Conservation (phyloP, 2,113 vertebrate genomes). For the Odocoileus virginianus region DNA sequence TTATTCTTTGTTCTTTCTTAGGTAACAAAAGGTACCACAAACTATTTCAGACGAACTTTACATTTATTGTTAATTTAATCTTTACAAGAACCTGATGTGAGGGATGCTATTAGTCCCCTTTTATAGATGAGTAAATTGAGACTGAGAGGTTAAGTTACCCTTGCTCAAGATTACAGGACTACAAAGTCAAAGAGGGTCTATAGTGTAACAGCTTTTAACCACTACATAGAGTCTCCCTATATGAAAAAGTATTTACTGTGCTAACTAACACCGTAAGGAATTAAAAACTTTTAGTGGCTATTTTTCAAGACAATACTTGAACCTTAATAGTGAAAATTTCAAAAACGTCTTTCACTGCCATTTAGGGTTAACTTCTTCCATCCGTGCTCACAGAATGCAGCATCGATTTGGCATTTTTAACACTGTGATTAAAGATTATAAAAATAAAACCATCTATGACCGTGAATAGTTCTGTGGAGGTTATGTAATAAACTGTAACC, state of each 20-base stretch:
- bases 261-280: background rate
- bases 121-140: background rate
- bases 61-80: background rate
- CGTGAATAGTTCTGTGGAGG: background rate
- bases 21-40: background rate
- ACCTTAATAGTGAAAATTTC: background rate
- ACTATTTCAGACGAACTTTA: background rate
- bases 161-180: background rate
- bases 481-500: background rate
- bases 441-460: slow-evolving; percentile 40
- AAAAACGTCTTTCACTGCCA: background rate
- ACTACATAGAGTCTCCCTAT: background rate
- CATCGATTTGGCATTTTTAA: background rate
- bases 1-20: background rate
- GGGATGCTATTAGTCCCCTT: background rate
- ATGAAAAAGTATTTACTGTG: background rate
- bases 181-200: background rate
- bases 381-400: background rate
- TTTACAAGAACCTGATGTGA: background rate
- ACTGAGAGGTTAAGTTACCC: background rate
- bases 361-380: background rate
- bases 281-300: background rate
- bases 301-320: slow-evolving; percentile 15
- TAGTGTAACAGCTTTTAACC: background rate
- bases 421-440: slow-evolving; percentile 4